Evolutionary conservation across 1,140 invertebrate genomes (phyloP), one percentile per base, ranked within the genome.

Genomic region (Acromyrmex charruanus): DNA sequence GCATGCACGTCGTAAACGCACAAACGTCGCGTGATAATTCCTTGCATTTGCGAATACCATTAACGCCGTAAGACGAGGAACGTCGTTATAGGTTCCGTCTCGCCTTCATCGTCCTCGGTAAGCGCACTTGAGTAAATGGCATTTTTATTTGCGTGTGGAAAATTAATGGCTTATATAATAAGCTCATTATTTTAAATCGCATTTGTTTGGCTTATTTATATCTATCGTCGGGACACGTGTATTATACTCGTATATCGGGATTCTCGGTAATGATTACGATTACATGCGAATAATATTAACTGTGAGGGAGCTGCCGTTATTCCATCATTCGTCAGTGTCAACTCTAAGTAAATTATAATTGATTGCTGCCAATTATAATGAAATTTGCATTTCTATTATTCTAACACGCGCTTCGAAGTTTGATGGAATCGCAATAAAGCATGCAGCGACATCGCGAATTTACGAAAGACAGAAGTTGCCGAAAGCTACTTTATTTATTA

Each of bases 201-300:
- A 39, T 39, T 53, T 80, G 14, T 81, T 81, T 58, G 35, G 10
- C 31, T 75, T 80, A 55, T 81, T 81, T 28, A 69, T 55, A 80
- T 39, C 49, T 28, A 4, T 14, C 12, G n/a, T 39, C 63, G 53
- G 51, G 7, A 79, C 9, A 18, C n/a, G n/a, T 44, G 14, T 39
- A 28, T 35, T 28, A 28, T 1, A 51, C 18, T 9, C 25, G 16
- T 28, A 9, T 63, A 63, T 51, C 49, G n/a, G 14, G 14, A 69
- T 81, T 81, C 77, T 81, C 49, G 28, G 31, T 80, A 80, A 68
- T 7, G 44, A 81, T 81, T 81, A 81, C 31, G 44, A 81, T 80
- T 80, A 80, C 21, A 16, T 7, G 65, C n/a, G 28, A 53, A 51
- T 53, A 66, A 53, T 53, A 16, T 66, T 80, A 35, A n/a, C 31